phyloP scores from a whole-genome alignment of 2,888 invertebrate species.

The Tetragnatha montana region DNA sequence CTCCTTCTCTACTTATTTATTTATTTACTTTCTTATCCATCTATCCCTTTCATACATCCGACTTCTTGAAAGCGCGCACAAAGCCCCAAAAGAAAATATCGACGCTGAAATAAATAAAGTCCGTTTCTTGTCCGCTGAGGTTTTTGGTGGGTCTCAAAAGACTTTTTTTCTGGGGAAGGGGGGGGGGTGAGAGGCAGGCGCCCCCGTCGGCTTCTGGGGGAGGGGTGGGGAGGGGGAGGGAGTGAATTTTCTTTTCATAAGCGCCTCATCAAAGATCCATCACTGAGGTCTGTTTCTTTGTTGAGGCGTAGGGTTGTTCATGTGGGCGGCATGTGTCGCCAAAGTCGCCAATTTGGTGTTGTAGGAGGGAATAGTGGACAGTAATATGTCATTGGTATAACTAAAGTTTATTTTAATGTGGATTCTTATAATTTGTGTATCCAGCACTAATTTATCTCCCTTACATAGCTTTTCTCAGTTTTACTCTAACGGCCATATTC shows the following conservation, averaged over 20 bases:
- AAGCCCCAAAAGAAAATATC: not conserved
- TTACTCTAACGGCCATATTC: not conserved
- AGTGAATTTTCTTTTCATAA: conserved; percentile 55
- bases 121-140: not conserved
- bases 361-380: no score
- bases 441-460: not conserved
- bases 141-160: conserved; percentile 24
- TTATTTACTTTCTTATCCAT: not conserved
- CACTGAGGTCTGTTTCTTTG: conserved; percentile 45
- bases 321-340: not conserved
- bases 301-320: conserved; percentile 20
- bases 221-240: not conserved
- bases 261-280: conserved; percentile 62
- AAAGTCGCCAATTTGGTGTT: conserved; percentile 21
- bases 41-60: not conserved
- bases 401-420: not conserved
- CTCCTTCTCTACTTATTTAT: not conserved
- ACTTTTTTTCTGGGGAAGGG: conserved; percentile 2
- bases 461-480: not conserved
- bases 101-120: not conserved
- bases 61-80: not conserved
- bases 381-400: not conserved
- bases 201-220: no score
- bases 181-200: conserved; percentile 4
- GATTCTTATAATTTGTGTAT: not conserved